Conservation (phyloP, 92 coral and sea anemone species). For the Bergia puertoricense region DNA sequence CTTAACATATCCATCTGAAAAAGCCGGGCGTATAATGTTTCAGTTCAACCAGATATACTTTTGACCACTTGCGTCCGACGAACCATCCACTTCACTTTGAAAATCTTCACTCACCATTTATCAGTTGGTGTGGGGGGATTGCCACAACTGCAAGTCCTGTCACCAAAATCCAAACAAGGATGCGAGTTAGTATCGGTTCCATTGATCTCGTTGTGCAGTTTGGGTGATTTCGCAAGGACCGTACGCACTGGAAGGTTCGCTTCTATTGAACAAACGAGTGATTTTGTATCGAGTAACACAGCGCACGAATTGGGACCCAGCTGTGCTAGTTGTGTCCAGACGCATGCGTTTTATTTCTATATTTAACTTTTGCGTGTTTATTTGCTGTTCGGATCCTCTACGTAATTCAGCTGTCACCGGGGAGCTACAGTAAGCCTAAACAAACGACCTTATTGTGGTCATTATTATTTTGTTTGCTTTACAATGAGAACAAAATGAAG, state of each 20-base stretch:
- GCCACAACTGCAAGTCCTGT: not conserved
- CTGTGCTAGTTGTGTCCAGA: not conserved
- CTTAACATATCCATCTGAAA: no score
- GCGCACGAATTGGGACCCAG: not conserved
- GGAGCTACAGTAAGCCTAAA: not conserved
- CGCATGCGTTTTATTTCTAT: not conserved
- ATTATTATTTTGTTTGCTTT: no score
- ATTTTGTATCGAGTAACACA: not conserved
- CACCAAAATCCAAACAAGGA: not conserved
- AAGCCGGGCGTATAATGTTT: no score
- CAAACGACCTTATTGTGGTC: not conserved
- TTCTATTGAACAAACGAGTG: not conserved
- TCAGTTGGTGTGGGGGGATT: not conserved
- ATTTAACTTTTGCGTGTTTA: not conserved
- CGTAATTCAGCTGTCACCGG: no score
- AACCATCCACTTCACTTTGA: not conserved
- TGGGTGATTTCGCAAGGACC: no score
- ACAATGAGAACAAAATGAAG: not conserved
- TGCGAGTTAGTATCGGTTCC: not conserved
- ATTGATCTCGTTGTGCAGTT: not conserved
- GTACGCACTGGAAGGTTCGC: not conserved
- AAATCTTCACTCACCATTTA: not conserved
- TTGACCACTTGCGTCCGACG: no score
- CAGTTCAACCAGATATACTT: no score
- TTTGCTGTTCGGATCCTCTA: not conserved